Conservation (phyloP, 2,113 vertebrate genomes). For the Malaclemys terrapin region DNA sequence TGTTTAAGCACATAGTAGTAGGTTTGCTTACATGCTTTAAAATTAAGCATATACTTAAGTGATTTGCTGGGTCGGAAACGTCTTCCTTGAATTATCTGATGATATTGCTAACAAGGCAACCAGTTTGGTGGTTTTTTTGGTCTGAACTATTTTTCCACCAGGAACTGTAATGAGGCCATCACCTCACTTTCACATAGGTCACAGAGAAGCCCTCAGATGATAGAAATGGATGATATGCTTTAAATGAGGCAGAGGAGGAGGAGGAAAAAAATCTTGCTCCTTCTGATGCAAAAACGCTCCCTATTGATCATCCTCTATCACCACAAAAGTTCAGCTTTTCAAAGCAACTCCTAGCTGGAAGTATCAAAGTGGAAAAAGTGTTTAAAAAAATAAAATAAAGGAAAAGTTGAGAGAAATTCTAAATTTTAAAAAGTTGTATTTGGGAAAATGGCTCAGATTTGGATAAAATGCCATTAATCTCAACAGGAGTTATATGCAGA, state of each 20-base stretch:
- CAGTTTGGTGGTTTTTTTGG: neutral
- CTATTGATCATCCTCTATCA: neutral
- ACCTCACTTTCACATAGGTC: rapidly evolving
- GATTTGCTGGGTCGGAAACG: neutral
- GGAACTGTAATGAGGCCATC: neutral
- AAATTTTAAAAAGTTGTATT: slow-evolving; percentile 40
- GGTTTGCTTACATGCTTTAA: neutral
- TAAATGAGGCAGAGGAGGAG: neutral
- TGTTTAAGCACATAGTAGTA: rapidly evolving
- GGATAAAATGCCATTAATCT: neutral
- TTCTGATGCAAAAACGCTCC: neutral
- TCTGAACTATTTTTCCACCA: rapidly evolving
- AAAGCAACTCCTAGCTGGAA: slow-evolving; percentile 22
- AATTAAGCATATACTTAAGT: neutral
- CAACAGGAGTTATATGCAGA: slow-evolving; percentile 26
- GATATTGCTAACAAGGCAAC: neutral
- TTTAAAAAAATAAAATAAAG: slow-evolving; percentile 1
- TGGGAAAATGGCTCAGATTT: slow-evolving; percentile 50
- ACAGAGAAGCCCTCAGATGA: neutral
- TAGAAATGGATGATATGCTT: neutral
- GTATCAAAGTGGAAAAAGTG: slow-evolving; percentile 22
- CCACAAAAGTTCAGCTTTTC: no score
- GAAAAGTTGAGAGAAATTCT: slow-evolving; percentile 46
- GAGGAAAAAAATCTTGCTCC: neutral
- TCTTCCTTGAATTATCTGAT: neutral